Evolutionary conservation across 2,797 vertebrate species (phyloP).

Genomic region (Erpetoichthys calabaricus): DNA sequence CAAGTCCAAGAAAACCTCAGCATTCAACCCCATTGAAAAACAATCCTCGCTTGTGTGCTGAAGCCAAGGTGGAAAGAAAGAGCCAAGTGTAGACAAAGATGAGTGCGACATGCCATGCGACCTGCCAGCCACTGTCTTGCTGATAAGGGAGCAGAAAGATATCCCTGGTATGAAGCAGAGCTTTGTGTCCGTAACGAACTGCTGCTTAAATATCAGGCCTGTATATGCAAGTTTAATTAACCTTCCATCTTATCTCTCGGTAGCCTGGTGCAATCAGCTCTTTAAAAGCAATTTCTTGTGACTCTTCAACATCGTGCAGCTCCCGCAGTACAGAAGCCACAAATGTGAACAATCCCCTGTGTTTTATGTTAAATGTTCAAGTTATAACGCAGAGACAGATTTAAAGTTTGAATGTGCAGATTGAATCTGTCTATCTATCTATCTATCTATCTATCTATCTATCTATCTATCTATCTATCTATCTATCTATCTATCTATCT

Average conservation of each 20-base stretch:
- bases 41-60: neutral
- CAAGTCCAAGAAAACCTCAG: neutral
- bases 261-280: neutral
- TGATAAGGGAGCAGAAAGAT: neutral
- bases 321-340: no score
- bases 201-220: neutral
- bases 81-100: neutral
- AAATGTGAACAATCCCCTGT: no score
- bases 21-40: neutral
- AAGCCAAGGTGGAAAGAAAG: neutral
- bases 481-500: no score
- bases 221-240: conserved; percentile 1
- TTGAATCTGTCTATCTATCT: no score
- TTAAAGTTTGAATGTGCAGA: no score
- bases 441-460: no score
- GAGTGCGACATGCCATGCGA: neutral
- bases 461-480: no score
- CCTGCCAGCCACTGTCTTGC: no score
- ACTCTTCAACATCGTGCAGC: no score
- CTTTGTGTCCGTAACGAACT: neutral
- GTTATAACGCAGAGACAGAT: no score
- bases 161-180: neutral
- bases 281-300: no score
- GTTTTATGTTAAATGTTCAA: no score
- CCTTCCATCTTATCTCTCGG: neutral